Percentiles rank a stretch among this genome's conserved stretches.
Conservation (phyloP, 2,113 vertebrate genomes). For the Colinus virginianus region DNA sequence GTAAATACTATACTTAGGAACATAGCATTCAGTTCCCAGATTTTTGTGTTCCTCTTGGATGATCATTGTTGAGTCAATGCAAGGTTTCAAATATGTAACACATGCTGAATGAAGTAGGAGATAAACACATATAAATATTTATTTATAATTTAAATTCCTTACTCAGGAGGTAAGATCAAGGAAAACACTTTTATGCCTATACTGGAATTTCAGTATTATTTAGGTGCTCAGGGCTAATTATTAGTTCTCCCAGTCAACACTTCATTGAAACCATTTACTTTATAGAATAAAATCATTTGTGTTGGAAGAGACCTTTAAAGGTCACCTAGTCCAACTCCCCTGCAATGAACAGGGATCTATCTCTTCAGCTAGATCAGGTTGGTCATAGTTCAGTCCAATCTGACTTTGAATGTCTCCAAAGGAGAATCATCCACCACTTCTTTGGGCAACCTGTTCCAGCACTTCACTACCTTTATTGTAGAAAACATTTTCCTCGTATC, state of each 20-base stretch:
- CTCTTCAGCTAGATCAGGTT: too few relatives aligned
- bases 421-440: too few relatives aligned
- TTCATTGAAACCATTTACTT: background rate
- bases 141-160: background rate
- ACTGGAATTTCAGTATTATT: background rate
- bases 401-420: too few relatives aligned
- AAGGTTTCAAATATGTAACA: background rate
- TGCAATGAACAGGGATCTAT: too few relatives aligned
- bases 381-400: too few relatives aligned
- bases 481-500: too few relatives aligned
- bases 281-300: too few relatives aligned
- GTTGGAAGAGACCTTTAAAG: too few relatives aligned
- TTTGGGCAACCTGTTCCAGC: too few relatives aligned
- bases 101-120: background rate
- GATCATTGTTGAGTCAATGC: background rate
- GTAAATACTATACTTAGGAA: background rate
- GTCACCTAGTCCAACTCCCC: too few relatives aligned
- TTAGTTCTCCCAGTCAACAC: background rate
- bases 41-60: background rate
- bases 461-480: too few relatives aligned
- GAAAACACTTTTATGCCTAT: background rate
- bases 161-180: background rate
- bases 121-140: background rate
- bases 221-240: background rate
- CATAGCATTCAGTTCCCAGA: background rate